phyloP scores from a whole-genome alignment of 2,888 invertebrate genomes.

The Neoitamus cyanurus region DNA sequence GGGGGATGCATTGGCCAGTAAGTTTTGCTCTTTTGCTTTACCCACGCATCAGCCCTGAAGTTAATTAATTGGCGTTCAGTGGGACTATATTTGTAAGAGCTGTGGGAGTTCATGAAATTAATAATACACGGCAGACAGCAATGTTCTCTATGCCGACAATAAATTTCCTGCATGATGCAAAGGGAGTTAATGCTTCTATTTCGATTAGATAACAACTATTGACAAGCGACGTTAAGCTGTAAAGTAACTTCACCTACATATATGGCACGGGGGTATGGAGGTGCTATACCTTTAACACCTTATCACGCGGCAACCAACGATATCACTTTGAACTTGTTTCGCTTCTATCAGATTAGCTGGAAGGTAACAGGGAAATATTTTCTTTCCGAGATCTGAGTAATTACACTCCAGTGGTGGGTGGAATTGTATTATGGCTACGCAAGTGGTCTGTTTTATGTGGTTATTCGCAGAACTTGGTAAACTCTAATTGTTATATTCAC shows the following conservation, averaged over 20 bases:
- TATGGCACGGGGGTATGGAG: neutral
- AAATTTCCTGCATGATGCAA: neutral
- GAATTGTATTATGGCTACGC: neutral
- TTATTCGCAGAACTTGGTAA: neutral
- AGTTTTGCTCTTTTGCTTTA: too few relatives aligned
- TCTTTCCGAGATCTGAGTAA: neutral
- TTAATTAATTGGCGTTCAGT: neutral
- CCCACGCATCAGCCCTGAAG: neutral
- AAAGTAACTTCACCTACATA: neutral
- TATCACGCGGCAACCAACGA: neutral
- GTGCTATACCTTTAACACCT: neutral
- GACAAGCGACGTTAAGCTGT: neutral
- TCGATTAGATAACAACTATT: neutral
- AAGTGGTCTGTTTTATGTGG: neutral
- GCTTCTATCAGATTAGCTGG: neutral
- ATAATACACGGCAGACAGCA: neutral
- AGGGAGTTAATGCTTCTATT: neutral
- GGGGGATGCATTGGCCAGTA: too few relatives aligned
- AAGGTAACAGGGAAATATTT: neutral
- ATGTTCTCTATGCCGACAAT: neutral
- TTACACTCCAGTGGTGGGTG: neutral
- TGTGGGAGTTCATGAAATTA: conserved; percentile 1
- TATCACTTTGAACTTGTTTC: conserved; percentile 1
- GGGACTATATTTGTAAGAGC: neutral
- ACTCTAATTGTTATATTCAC: too few relatives aligned